A percentile compares a stretch with the other conserved stretches of the same genome.
phyloP scores from a whole-genome alignment of 1,140 invertebrate species.

The Drosophila orena region DNA sequence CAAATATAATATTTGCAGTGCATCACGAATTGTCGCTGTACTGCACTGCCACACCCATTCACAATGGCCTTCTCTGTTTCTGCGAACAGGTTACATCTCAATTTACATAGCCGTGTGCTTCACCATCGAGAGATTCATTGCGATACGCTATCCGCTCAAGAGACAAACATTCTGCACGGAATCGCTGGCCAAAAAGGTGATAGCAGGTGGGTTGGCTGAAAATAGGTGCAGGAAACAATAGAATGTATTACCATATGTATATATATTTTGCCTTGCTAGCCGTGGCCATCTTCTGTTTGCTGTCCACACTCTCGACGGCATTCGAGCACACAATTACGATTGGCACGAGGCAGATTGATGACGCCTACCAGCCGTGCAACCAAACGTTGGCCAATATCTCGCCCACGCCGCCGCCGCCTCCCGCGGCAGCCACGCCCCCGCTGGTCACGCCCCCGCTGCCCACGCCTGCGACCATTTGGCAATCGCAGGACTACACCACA shows the following conservation, averaged over 20 bases:
- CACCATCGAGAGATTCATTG: constrained; percentile 92
- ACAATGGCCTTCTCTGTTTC: constrained; percentile 9
- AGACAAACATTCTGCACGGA: constrained; percentile 90
- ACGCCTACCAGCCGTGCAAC: constrained; percentile 75
- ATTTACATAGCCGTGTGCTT: constrained; percentile 92
- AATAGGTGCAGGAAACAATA: not conserved
- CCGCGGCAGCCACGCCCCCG: constrained; percentile 4
- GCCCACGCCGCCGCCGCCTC: constrained; percentile 41
- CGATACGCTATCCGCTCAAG: constrained; percentile 91
- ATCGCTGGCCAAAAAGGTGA: constrained; percentile 87
- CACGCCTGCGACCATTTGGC: constrained; percentile 45
- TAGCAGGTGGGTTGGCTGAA: constrained; percentile 83
- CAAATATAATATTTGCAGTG: not conserved
- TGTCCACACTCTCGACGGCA: constrained; percentile 88
- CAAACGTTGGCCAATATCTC: constrained; percentile 71
- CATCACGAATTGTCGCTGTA: constrained; percentile 8
- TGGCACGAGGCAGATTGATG: constrained; percentile 71
- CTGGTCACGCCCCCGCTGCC: constrained; percentile 19
- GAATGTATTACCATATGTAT: too few species aligned
- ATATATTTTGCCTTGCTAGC: constrained; percentile 41
- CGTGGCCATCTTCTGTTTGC: constrained; percentile 88
- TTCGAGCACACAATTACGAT: constrained; percentile 87
- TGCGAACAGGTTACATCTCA: constrained; percentile 88
- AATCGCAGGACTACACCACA: constrained; percentile 7
- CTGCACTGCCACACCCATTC: not conserved